phyloP scores from a whole-genome alignment of 2,888 invertebrate species.

The Dorcus parallelipipedus region DNA sequence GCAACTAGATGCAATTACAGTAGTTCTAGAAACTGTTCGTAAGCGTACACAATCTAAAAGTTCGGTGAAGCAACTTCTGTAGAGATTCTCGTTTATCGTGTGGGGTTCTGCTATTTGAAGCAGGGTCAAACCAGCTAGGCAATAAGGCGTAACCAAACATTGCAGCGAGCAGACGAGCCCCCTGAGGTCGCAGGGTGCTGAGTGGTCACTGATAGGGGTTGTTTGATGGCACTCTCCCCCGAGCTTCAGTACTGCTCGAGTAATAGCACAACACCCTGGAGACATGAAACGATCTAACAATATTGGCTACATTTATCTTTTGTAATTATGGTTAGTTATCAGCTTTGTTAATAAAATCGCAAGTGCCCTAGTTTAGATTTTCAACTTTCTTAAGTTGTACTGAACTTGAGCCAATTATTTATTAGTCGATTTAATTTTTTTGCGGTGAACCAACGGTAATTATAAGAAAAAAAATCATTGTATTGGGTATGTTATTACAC shows the following conservation, averaged over 20 bases:
- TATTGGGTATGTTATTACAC: too few species aligned
- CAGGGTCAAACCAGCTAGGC: slow-evolving; percentile 36
- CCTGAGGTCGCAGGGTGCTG: slow-evolving; percentile 42
- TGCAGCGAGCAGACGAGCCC: slow-evolving; percentile 43
- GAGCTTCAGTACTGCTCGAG: slow-evolving; percentile 17
- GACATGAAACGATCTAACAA: slow-evolving; percentile 20
- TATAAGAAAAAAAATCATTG: too few species aligned
- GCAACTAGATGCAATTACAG: too few species aligned
- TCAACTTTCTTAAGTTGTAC: background rate
- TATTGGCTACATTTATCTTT: slow-evolving; percentile 24
- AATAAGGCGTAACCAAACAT: slow-evolving; percentile 50
- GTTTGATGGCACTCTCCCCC: slow-evolving; percentile 22
- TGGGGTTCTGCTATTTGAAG: slow-evolving; percentile 26
- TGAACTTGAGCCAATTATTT: too few species aligned
- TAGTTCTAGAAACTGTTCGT: background rate
- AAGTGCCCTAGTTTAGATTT: slow-evolving; percentile 3
- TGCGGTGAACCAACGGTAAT: too few species aligned
- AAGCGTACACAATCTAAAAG: slow-evolving; percentile 18
- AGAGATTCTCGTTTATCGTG: slow-evolving; percentile 22
- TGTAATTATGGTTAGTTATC: slow-evolving; percentile 19
- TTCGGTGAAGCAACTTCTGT: slow-evolving; percentile 16
- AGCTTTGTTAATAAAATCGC: slow-evolving; percentile 9
- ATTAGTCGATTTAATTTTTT: too few species aligned
- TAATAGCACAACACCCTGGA: slow-evolving; percentile 23
- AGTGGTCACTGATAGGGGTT: slow-evolving; percentile 41